A percentile compares a stretch with the other conserved stretches of the same genome.
Conservation (phyloP, 2,113 vertebrate genomes). For the Mirza zaza region DNA sequence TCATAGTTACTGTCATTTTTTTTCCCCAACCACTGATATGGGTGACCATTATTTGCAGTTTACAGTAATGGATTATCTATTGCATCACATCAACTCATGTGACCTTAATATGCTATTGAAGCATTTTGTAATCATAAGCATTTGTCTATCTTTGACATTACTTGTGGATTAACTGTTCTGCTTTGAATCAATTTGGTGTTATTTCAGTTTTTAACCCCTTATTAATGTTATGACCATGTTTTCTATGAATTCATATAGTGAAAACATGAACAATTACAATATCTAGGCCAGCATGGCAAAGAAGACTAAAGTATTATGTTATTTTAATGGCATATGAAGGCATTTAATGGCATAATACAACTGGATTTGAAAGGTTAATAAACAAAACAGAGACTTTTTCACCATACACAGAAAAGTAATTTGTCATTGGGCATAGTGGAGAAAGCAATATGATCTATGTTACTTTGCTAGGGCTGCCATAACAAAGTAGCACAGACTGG, state of each 20-base stretch:
- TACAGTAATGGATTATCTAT: background rate
- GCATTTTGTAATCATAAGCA: background rate
- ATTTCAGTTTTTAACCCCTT: background rate
- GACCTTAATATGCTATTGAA: background rate
- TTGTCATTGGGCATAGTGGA: background rate
- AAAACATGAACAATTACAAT: background rate
- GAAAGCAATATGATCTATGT: background rate
- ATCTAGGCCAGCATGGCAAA: background rate
- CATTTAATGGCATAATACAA: background rate
- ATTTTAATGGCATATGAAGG: background rate
- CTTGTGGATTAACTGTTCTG: background rate
- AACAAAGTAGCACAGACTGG: background rate
- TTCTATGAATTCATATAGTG: background rate
- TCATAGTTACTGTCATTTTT: background rate
- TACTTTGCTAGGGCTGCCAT: background rate
- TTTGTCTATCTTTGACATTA: background rate
- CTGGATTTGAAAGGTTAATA: background rate
- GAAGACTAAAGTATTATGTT: background rate
- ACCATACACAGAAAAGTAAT: background rate
- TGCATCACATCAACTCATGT: background rate
- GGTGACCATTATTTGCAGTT: background rate
- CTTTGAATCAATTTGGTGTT: background rate
- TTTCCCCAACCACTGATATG: background rate
- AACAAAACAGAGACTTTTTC: background rate
- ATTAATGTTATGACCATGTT: background rate